Evolutionary conservation across 1,140 invertebrate species (phyloP), one percentile per base, ranked within the genome.

Genomic region (Nebria ingens): DNA sequence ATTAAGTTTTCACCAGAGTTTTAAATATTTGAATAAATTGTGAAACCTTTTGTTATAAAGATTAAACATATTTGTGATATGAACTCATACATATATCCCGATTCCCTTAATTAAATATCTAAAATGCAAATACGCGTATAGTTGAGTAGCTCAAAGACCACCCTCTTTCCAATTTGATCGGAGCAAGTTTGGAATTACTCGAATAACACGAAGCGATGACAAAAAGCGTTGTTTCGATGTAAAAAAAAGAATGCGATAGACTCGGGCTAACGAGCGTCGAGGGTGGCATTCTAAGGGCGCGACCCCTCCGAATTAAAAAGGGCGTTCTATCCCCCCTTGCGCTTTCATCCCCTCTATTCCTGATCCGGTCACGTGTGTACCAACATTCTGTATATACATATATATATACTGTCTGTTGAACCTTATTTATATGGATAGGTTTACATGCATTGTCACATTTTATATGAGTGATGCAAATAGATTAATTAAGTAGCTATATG

Each of bases 211-310:
- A 34, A 34, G 25, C 25, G 25, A 34, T 34, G 25, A 34, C 25
- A 34, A 34, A 34, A 34, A 34, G 25, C 25, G 25, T 34, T 49
- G 54, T 51, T 51, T 19, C 21, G 2, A 49, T 20, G 21, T n/a
- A 21, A 54, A 21, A 54, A 42, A 55, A 29, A 17, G 42, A 12
- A 29, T 25, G 52, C 20, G 49, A 15, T 52, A 34, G 25, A n/a
- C 25, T n/a, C 25, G 6, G 25, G 51, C 55, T 56, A 56, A 56
- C 52, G 49, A 56, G 50, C 55, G 23, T 56, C 55, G 51, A 56
- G 55, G 55, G 55, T 56, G 55, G 55, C 55, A 52, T 56, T 22
- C 29, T 51, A 21, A 52, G 55, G 55, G 55, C 55, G 55, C 55
- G 55, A 56, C 55, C 55, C 55, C 25, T 56, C n/a, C 25, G 21